phyloP scores from a whole-genome alignment of 2,888 invertebrate genomes.

The Lamellibrachia satsuma region DNA sequence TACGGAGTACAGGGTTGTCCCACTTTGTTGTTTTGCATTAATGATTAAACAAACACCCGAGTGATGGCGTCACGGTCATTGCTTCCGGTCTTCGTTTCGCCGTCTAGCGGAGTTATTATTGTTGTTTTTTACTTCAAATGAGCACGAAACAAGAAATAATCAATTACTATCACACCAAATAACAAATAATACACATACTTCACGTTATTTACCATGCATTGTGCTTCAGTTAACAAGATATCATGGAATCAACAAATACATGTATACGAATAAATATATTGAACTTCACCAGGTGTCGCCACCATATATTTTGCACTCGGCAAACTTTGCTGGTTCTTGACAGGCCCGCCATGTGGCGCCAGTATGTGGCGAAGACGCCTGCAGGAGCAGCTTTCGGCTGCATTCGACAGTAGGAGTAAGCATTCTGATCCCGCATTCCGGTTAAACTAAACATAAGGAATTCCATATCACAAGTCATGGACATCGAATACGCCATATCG shows the following conservation, averaged over 20 bases:
- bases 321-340: neutral
- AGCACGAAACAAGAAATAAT: neutral
- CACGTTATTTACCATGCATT: neutral
- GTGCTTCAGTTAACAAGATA: neutral
- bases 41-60: neutral
- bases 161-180: neutral
- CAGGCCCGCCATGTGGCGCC: neutral
- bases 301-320: neutral
- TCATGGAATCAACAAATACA: neutral
- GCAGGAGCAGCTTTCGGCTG: neutral
- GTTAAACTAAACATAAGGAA: neutral
- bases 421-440: neutral
- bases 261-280: neutral
- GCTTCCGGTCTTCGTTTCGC: neutral
- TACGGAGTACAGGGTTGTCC: neutral
- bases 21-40: conserved; percentile 9
- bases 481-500: no score
- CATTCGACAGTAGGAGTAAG: neutral
- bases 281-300: neutral
- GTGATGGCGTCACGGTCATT: conserved; percentile 2
- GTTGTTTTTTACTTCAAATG: neutral
- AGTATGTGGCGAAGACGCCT: neutral
- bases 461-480: no score
- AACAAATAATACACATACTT: neutral
- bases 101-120: neutral